These are phyloP conservation scores for Poecile montanus DNA, from an alignment of 2,797 vertebrate genomes.

Conservation along the genomic window DNA sequence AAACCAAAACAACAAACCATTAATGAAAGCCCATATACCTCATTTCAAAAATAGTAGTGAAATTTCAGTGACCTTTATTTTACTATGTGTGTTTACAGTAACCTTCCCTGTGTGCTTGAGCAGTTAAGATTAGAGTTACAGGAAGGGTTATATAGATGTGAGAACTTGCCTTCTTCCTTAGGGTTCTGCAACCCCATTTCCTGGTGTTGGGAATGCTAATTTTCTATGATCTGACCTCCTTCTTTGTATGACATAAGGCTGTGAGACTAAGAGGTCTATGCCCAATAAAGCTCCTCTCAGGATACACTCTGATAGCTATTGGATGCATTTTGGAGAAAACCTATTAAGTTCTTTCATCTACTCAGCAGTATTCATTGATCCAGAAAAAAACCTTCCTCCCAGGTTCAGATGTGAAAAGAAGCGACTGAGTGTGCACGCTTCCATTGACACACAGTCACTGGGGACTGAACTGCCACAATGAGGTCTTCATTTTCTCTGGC, in stretches of 20 bases:
- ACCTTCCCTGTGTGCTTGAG: not conserved
- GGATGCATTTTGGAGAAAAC: not conserved
- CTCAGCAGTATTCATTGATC: not conserved
- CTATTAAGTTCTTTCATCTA: not conserved
- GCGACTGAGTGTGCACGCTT: rapidly evolving
- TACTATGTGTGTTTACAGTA: too few species aligned
- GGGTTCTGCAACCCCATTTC: not conserved
- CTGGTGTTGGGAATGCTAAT: not conserved
- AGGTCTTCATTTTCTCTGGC: not conserved
- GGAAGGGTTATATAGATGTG: not conserved
- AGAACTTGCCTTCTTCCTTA: not conserved
- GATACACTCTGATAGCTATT: not conserved
- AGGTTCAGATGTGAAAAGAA: not conserved
- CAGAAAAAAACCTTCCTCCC: not conserved
- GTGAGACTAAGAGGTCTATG: not conserved
- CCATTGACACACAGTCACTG: not conserved
- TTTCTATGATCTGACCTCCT: not conserved
- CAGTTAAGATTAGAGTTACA: not conserved
- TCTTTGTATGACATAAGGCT: not conserved
- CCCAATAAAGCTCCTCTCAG: not conserved
- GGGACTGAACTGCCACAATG: not conserved
- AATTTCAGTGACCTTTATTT: not conserved
- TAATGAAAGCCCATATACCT: not conserved
- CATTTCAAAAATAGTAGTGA: not conserved
- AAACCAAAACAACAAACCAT: too few species aligned